Evolutionary conservation across 2,113 vertebrate genomes (phyloP).

Genomic region (Ictalurus furcatus): DNA sequence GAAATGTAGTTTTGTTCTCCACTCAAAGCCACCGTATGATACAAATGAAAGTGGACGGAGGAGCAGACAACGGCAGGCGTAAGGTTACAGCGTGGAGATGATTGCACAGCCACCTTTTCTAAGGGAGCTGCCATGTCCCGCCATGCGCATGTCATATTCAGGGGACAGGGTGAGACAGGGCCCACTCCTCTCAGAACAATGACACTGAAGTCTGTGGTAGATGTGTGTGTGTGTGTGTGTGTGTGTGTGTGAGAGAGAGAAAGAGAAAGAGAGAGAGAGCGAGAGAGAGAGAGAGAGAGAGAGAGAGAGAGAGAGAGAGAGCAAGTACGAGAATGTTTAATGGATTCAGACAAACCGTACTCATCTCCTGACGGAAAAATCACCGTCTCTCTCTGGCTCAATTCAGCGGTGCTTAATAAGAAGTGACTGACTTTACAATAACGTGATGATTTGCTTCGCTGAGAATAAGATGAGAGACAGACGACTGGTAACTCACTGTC

Average conservation of each 20-base stretch:
- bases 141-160: constrained; percentile 71
- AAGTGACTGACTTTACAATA: constrained; percentile 58
- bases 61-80: constrained; percentile 75
- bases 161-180: constrained; percentile 66
- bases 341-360: constrained; percentile 55
- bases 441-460: constrained; percentile 47
- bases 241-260: too few species aligned
- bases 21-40: constrained; percentile 73
- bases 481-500: constrained; percentile 43
- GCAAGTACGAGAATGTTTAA: constrained; percentile 32
- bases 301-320: constrained; percentile 5
- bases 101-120: constrained; percentile 72
- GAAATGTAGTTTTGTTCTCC: constrained; percentile 71
- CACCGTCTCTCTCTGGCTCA: constrained; percentile 30
- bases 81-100: constrained; percentile 79
- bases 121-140: constrained; percentile 76
- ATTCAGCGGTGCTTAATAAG: constrained; percentile 41
- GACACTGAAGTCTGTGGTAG: constrained; percentile 48
- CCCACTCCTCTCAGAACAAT: constrained; percentile 61
- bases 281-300: background rate
- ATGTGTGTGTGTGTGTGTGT: background rate
- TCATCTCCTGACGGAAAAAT: constrained; percentile 46
- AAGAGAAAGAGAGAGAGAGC: too few species aligned
- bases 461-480: constrained; percentile 48
- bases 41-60: constrained; percentile 76